phyloP scores from a whole-genome alignment of 2,797 vertebrate species.

The Sebastolobus altivelis region DNA sequence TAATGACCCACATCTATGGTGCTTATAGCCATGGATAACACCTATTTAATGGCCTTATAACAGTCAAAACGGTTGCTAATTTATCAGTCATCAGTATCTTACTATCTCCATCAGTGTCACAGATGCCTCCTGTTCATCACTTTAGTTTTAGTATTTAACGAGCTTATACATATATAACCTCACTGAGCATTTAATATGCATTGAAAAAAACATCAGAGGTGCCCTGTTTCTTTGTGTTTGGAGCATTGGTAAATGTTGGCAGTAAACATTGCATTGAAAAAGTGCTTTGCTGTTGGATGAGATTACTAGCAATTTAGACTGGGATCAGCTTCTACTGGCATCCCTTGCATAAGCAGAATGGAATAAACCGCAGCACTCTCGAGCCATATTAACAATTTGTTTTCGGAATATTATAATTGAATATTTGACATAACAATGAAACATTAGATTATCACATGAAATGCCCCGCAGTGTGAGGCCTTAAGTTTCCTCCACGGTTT shows the following conservation, averaged over 20 bases:
- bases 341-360: constrained; percentile 7
- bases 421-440: constrained; percentile 16
- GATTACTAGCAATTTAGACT: constrained; percentile 26
- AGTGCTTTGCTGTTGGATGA: constrained; percentile 29
- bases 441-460: constrained; percentile 16
- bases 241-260: constrained; percentile 10
- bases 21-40: no score
- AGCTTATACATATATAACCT: background rate
- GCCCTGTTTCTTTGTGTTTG: constrained; percentile 17
- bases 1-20: no score
- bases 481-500: background rate
- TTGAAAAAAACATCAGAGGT: constrained; percentile 14
- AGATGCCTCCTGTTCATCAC: background rate
- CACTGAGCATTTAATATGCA: constrained; percentile 5
- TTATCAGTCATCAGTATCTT: background rate
- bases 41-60: no score
- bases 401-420: constrained; percentile 5
- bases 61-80: no score
- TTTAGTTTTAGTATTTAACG: constrained; percentile 20
- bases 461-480: background rate
- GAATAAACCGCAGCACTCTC: constrained; percentile 1
- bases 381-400: constrained; percentile 13
- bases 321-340: constrained; percentile 16
- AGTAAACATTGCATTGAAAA: constrained; percentile 16
- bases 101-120: constrained; percentile 4